These are phyloP conservation scores for Pterocles burchelli DNA, from an alignment of 2,113 vertebrate species.

Conservation along the genomic window DNA sequence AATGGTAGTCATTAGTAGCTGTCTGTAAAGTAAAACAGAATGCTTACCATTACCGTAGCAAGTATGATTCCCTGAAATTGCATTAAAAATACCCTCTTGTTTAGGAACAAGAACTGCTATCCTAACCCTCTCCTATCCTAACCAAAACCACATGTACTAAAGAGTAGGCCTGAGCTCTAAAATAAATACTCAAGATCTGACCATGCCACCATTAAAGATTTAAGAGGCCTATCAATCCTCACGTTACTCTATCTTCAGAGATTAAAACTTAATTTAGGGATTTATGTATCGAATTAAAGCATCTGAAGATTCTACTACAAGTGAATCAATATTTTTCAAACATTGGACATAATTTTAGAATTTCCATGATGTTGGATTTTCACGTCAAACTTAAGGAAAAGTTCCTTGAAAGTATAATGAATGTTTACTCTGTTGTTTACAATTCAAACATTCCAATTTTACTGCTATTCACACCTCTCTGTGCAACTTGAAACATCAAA, in stretches of 20 bases:
- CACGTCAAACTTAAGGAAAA: background rate
- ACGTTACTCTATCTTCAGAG: background rate
- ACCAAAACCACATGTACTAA: background rate
- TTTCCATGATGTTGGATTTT: background rate
- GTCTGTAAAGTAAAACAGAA: background rate
- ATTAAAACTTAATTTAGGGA: background rate
- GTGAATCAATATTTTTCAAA: background rate
- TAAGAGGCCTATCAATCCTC: background rate
- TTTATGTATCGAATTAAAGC: background rate
- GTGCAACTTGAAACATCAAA: background rate
- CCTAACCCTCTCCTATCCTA: background rate
- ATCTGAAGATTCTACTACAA: background rate
- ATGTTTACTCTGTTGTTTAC: background rate
- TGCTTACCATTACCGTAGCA: background rate
- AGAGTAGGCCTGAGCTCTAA: background rate
- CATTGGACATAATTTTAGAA: background rate
- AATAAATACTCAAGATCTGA: background rate
- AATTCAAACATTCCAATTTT: background rate
- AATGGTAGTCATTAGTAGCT: background rate
- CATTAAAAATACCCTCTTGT: background rate
- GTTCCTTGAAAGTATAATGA: background rate
- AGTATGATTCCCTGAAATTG: background rate
- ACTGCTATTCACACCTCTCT: background rate
- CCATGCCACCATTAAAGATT: background rate
- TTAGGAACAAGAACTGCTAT: background rate